Percentiles rank a stretch among this genome's conserved stretches.
phyloP scores from a whole-genome alignment of 2,797 vertebrate species.

The Peromyscus eremicus region DNA sequence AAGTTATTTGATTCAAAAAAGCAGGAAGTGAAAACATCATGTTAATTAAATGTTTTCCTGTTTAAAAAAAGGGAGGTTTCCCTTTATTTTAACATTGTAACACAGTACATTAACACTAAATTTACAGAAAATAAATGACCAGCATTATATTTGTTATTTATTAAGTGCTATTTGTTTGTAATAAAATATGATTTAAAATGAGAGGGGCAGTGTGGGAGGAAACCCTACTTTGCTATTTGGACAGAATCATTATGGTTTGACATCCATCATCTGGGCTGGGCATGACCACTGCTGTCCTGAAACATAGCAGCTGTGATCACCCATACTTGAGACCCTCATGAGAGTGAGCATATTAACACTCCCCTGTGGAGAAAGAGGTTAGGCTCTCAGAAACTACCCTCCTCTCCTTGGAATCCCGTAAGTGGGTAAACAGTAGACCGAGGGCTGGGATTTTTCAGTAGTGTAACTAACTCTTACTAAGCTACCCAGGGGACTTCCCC shows the following conservation, averaged over 20 bases:
- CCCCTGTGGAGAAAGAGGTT: background rate
- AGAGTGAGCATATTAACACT: background rate
- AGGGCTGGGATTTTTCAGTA: background rate
- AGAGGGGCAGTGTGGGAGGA: background rate
- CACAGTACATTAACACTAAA: conserved; percentile 32
- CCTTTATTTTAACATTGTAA: conserved; percentile 47
- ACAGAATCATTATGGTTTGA: background rate
- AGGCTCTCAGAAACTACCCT: background rate
- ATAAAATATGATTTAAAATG: conserved; percentile 15
- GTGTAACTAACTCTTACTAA: background rate
- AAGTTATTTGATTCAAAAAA: conserved; percentile 64
- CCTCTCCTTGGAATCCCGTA: background rate
- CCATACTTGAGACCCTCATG: background rate
- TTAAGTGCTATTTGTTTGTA: background rate
- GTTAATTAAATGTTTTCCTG: conserved; percentile 57
- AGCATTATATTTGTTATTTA: conserved; percentile 9
- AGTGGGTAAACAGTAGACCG: background rate
- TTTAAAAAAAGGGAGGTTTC: background rate
- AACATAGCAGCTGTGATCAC: background rate
- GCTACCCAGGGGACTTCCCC: background rate
- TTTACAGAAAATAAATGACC: conserved; percentile 51
- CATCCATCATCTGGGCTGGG: background rate
- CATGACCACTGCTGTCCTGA: background rate
- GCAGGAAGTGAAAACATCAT: conserved; percentile 53
- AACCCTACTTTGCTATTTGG: background rate